Conservation (phyloP, 2,113 vertebrate genomes). For the Cacatua alba region DNA sequence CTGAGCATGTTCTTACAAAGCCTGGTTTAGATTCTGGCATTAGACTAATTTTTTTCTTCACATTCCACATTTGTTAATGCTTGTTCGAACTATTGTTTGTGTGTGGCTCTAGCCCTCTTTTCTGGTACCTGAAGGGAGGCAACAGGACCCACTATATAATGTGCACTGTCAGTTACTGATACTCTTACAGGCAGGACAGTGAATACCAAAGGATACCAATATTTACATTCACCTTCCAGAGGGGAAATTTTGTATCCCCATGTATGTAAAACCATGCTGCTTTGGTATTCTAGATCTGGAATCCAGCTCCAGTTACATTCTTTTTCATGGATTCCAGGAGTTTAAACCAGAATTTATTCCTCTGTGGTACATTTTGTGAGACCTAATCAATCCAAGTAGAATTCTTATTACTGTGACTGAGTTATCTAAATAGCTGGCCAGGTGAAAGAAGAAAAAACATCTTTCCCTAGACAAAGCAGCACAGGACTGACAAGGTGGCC, state of each 20-base stretch:
- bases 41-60: not conserved
- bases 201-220: not conserved
- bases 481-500: not conserved
- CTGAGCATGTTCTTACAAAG: accelerated
- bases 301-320: not conserved
- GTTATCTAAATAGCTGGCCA: not conserved
- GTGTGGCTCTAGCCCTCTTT: not conserved
- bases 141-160: not conserved
- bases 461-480: not conserved
- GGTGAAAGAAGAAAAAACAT: not conserved
- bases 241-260: not conserved
- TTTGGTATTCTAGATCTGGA: not conserved
- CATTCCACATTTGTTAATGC: not conserved
- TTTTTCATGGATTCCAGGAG: not conserved
- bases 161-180: not conserved
- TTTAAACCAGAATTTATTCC: not conserved
- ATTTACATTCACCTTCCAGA: not conserved
- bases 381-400: not conserved
- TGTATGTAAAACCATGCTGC: not conserved
- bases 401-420: not conserved
- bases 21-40: not conserved
- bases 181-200: not conserved
- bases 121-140: not conserved
- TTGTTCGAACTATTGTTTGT: not conserved
- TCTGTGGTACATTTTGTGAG: not conserved